Base-by-base conservation (phyloP, 2,797 vertebrate species). In the Manis crassicaudata region DNA sequence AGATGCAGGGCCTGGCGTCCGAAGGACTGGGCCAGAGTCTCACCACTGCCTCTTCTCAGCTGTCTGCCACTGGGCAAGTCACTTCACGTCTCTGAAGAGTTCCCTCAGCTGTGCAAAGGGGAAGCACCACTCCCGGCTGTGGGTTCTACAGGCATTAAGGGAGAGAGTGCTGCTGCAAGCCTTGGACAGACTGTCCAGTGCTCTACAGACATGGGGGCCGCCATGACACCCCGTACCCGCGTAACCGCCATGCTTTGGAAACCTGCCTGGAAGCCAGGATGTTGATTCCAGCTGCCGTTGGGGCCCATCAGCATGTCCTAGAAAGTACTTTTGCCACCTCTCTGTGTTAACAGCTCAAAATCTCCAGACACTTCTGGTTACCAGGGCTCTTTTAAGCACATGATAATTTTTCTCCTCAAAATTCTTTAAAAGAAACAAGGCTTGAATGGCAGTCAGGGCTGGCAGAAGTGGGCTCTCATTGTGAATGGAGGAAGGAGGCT, bases 401-500 rank as follows among this genome's bases (percentile, higher is more conserved):
- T 2, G 16, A 68, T 43, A n/a, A 75, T 88, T 96, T 97, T 94
- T 88, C 75, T 82, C 73, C 82, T 92, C 88, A 85, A 96, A 94
- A 95, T 97, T 97, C 96, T 94, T 85, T 52, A 81, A 97, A 95
- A 96, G 93, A 58, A 76, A 86, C 86, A 70, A 80, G 46, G 56
- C 62, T 87, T 90, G 86, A 94, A 96, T 77, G 87, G 81, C 86
- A 87, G 60, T 88, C 58, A 86, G 43, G 85, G 93, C 86, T 96
- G 92, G 95, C 86, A 96, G 73, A 63, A 90, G 92, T 12, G 95
- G 92, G 67, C 35, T 96, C 75, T 73, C 90, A 97, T 97, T 98
- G 95, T 98, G 97, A 97, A 92, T 9, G 0, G 50, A 93, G 95
- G 95, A 98, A 98, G 91, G 93, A 97, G 97, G 32, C 87, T 94